Evolutionary conservation across 2,888 invertebrate species (phyloP), one percentile per base, ranked within the genome.

Genomic region (Protophormia terraenovae): DNA sequence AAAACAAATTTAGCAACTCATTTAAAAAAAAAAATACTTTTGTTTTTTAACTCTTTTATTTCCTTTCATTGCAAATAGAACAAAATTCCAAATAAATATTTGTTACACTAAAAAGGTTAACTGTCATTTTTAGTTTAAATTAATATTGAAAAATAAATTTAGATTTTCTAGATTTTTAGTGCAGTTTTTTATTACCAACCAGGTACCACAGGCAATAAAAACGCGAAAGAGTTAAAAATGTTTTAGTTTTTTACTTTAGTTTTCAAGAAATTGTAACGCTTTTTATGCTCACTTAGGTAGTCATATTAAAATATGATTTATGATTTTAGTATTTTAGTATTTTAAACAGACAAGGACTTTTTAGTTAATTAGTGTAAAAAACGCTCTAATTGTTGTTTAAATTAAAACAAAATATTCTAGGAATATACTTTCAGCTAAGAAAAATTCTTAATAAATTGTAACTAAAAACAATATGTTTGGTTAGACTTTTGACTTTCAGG

Each of bases 141-240:
- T 27, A 7, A 38, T 62, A 27, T 60, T 67, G 4, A 27, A 19
- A 69, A 60, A n/a, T n/a, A 50, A 69, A 82, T 76, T 60, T 69
- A 80, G 69, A 55, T 64, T 76, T 79, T 79, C 78, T 60, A 73
- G 72, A 45, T 80, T 80, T 84, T 79, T 80, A 81, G 81, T 84
- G 77, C 76, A 77, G 10, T 66, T 80, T 72, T 73, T 78, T 78
- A 24, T 24, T 22, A 19, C 62, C 8, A 12, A 6, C 16, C 24
- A 24, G 47, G 47, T 64, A 62, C 1, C 6, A 5, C 8, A 8
- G 0, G 1, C 50, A 14, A 16, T 62, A 62, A 41, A 79, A 53
- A 5, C 66, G 27, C 64, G 14, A 81, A 84, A 78, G 82, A 73
- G 77, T 82, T 82, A 79, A 82, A 82, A 75, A 45, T 79, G 47